Base-by-base conservation (phyloP, 2,797 vertebrate species). In the Spea hammondii region DNA sequence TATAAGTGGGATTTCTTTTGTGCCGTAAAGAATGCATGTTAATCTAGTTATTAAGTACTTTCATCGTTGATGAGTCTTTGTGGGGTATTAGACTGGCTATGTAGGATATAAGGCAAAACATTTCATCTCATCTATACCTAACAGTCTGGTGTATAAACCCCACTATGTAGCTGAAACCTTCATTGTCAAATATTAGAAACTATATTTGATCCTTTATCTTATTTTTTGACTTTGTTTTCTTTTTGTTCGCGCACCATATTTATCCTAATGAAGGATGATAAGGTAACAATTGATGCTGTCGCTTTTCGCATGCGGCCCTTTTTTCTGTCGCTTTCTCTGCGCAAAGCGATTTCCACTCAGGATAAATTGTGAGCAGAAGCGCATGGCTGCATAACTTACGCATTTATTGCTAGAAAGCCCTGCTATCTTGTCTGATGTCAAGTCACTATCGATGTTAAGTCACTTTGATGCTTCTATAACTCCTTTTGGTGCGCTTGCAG, bases 221-320 rank as follows among this genome's bases (percentile, higher is more conserved):
- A 79, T 79, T 83, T 78, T 54, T 46, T 62, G 51, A 83, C 73
- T 17, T 53, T 83, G 85, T 86, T 89, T 89, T 88, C 84, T 90
- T 92, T 89, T 93, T 90, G 91, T 86, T 83, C 89, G 88, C 89
- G 84, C 88, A 72, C 86, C 86, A 86, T 90, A 88, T 89, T 92
- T 85, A 45, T 86, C 89, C 80, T 90, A 86, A 73, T 83, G 88
- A 92, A 99, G 97, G 96, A 99, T 93, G 96, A 98, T 89, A 99
- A 99, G 97, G 97, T 99, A 98, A 91, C 88, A 47, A 50, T 32
- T 75, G 9, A 11, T 71, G 32, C 13, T 8, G 59, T 67, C 70
- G 79, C 74, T 67, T 76, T 76, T 17, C 64, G 79, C 79, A 82
- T 82, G 79, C 14, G 54, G 11, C 60, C 32, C 64, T 68, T 49